Evolutionary conservation across 1,140 invertebrate genomes (phyloP).

Genomic region (Diuraphis noxia): DNA sequence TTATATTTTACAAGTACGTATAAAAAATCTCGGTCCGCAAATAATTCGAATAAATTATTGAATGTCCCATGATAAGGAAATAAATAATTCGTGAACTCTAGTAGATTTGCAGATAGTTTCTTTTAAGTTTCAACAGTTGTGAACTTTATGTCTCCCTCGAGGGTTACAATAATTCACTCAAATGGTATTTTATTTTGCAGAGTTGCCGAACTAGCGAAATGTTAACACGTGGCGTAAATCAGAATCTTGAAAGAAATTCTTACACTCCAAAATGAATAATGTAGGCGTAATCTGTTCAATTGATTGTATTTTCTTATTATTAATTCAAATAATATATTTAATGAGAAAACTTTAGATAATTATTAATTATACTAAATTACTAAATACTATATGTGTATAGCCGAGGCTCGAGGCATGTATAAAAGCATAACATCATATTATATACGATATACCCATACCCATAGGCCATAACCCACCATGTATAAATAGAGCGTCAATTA

Average conservation of each 20-base stretch:
- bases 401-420: neutral
- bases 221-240: conserved; percentile 30
- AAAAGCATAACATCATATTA: neutral
- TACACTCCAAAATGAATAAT: neutral
- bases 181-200: conserved; percentile 12
- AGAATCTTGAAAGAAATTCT: neutral
- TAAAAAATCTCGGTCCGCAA: neutral
- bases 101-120: conserved; percentile 28
- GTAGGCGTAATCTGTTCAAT: neutral
- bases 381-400: neutral
- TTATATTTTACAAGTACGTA: neutral
- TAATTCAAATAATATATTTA: neutral
- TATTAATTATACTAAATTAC: neutral
- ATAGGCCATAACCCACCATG: neutral
- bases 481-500: neutral
- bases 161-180: conserved; percentile 44
- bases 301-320: neutral
- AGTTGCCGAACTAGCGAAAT: neutral
- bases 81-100: conserved; percentile 34
- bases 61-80: neutral
- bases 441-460: too few species aligned
- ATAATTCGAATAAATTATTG: conserved; percentile 51
- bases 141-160: conserved; percentile 15
- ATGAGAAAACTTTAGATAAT: neutral
- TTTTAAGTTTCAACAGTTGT: conserved; percentile 38